Evolutionary conservation across 1,140 invertebrate species (phyloP), one percentile per base, ranked within the genome.

Genomic region (Macrostomum lignano): DNA sequence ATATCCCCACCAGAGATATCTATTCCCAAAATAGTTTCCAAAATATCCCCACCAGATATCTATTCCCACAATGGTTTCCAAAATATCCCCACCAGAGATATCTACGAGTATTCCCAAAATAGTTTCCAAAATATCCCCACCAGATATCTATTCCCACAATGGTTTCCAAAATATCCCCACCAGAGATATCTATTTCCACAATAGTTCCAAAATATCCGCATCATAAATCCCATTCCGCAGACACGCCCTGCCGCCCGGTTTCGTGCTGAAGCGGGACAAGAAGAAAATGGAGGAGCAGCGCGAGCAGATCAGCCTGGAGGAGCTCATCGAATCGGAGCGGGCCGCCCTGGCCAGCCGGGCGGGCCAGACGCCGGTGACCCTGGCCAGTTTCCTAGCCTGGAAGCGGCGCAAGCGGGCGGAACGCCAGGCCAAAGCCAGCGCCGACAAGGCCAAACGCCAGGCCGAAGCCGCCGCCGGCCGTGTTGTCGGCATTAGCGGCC

Each of bases 371-470:
- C 79, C 73, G 55, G 74, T 98, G 9, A 96, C 84, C 0, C 51
- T 94, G 20, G 82, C 93, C 58, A 74, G 78, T 7, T 98, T 98
- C 58, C 58, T 91, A 11, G 73, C 74, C 20, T 99, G 91, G 91
- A 98, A 99, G 51, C 91, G 88, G 54, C 69, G 76, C 45, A 98
- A 38, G 32, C 5, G 19, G 11, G 11, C 11, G 5, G 21, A 35
- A 17, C 14, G 15, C n/a, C 17, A 13, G 13, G 11, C 15, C 9
- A 15, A 29, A 21, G 13, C 7, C 3, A 37, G 13, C n/a, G 11
- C 29, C 3, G 13, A 22, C 20, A 19, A 20, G 3, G 21, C 33
- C 11, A 37, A 37, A 24, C 13, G 33, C 10, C 10, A 22, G n/a
- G 17, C 17, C 17, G 25, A 20, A 15, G 13, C n/a, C 23, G n/a